These are phyloP conservation scores for Fabriciana adippe DNA, from an alignment of 2,888 invertebrate genomes.

Conservation along the genomic window DNA sequence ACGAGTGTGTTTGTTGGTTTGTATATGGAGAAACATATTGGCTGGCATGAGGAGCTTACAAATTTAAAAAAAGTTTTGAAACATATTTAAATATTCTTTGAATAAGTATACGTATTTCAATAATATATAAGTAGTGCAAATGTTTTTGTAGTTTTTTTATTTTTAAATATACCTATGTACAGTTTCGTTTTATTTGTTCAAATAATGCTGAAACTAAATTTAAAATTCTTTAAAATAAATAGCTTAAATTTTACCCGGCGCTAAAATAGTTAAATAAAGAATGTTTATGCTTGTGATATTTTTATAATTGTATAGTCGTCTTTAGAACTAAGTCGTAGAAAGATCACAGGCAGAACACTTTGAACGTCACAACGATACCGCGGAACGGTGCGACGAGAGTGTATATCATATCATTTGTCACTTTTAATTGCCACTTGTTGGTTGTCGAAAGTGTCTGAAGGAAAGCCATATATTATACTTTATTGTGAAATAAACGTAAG, in stretches of 20 bases:
- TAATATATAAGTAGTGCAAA: no score
- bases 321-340: constrained; percentile 53
- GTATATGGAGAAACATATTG: no score
- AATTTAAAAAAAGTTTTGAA: no score
- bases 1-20: no score
- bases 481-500: constrained; percentile 70
- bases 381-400: constrained; percentile 56
- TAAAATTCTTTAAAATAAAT: no score
- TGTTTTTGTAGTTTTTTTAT: no score
- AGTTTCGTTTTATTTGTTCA: no score
- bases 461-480: constrained; percentile 73
- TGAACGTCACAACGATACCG: constrained; percentile 58
- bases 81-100: no score
- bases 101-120: no score
- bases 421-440: constrained; percentile 80
- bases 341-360: constrained; percentile 65
- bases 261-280: constrained; percentile 17
- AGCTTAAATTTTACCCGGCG: background rate
- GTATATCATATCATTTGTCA: constrained; percentile 78
- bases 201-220: no score
- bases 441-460: constrained; percentile 69
- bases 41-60: no score
- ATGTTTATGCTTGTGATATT: constrained; percentile 16
- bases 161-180: no score
- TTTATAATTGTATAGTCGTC: constrained; percentile 30